These are phyloP conservation scores for Clarias fuscus DNA, from an alignment of 2,797 vertebrate genomes.

Conservation along the genomic window DNA sequence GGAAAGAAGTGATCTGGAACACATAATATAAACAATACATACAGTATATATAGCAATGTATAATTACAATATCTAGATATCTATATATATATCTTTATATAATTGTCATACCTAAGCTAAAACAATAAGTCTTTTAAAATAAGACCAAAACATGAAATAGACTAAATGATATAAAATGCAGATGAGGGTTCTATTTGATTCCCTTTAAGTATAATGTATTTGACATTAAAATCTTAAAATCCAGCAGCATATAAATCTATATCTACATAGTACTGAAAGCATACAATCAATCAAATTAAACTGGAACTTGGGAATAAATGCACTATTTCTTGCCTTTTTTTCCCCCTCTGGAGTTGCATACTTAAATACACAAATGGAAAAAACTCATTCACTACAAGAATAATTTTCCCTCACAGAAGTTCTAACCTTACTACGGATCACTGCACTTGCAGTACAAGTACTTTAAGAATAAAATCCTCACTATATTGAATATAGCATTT, in stretches of 20 bases:
- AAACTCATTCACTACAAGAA: neutral
- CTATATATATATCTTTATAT: too few relatives aligned
- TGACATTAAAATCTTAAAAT: neutral
- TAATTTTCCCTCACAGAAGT: neutral
- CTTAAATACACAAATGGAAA: too few relatives aligned
- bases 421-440: neutral
- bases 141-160: neutral
- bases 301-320: neutral
- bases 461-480: neutral
- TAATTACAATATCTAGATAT: neutral
- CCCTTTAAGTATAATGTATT: neutral
- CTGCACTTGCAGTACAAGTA: neutral
- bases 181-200: neutral
- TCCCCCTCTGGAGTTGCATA: neutral
- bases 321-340: neutral
- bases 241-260: neutral
- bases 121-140: neutral
- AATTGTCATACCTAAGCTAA: neutral
- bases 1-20: neutral
- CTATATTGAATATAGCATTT: neutral
- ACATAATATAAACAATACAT: neutral
- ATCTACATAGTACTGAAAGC: neutral
- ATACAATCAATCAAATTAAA: neutral
- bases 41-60: neutral
- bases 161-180: neutral